A percentile compares a stretch with the other conserved stretches of the same genome.
phyloP scores from a whole-genome alignment of 1,140 invertebrate species.

The Drosophila novamexicana region DNA sequence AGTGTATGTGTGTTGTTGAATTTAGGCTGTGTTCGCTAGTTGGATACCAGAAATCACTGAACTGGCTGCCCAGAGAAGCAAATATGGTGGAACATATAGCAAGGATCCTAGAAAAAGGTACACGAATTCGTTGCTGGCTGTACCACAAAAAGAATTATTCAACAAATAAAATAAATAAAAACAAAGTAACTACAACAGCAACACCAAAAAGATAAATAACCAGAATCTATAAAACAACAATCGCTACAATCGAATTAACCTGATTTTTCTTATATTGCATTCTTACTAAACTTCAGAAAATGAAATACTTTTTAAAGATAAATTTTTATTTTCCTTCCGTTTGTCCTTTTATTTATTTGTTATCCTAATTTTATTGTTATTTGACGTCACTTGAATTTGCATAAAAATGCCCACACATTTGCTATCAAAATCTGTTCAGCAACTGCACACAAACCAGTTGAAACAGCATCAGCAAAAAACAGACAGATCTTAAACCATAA shows the following conservation, averaged over 20 bases:
- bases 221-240: conserved; percentile 58
- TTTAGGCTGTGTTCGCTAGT: conserved; percentile 98
- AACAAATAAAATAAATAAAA: conserved; percentile 54
- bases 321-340: conserved; percentile 37
- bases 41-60: conserved; percentile 99
- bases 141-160: conserved; percentile 69
- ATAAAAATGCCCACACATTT: conserved; percentile 70
- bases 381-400: conserved; percentile 74
- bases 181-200: conserved; percentile 30
- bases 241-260: conserved; percentile 70
- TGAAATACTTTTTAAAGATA: conserved; percentile 48
- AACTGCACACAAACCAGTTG: conserved; percentile 30
- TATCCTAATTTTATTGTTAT: conserved; percentile 46
- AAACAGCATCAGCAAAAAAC: conserved; percentile 14
- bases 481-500: conserved; percentile 18
- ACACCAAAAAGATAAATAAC: conserved; percentile 35
- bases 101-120: conserved; percentile 99
- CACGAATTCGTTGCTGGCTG: conserved; percentile 84
- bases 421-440: conserved; percentile 32
- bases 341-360: conserved; percentile 34
- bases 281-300: conserved; percentile 72
- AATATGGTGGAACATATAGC: conserved; percentile 99
- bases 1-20: conserved; percentile 83
- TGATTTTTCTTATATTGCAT: conserved; percentile 61
- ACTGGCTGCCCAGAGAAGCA: conserved; percentile 98